Base-by-base conservation (phyloP, 2,113 vertebrate genomes). In the Pelecanus crispus region DNA sequence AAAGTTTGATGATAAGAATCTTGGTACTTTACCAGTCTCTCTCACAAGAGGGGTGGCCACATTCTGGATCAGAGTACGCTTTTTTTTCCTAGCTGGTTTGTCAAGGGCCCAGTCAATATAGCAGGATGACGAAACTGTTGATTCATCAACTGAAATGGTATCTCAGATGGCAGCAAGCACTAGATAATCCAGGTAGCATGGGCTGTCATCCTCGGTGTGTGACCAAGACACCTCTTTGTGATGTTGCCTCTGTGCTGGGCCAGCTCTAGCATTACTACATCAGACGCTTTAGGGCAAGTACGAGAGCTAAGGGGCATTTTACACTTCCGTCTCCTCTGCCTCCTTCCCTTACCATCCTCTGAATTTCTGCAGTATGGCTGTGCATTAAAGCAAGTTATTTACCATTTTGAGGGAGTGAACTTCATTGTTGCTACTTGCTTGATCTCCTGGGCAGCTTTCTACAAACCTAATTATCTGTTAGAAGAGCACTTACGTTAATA, bases 41-140 rank as follows among this genome's bases (percentile, higher is more conserved):
- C 70, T 68, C 42, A 29, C 2, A 3, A 21, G 73, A 81, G 20
- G 28, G 7, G 13, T 14, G 52, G 38, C 47, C 38, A 18, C 0
- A 0, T 38, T 72, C 32, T 68, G 40, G 15, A 63, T 40, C 32
- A 18, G 0, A 12, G 61, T n/a, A 29, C 4, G 3, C 20, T 22
- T 31, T 55, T 55, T 77, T 50, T 45, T 31, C 81, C 32, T 20
- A 56, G 31, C 1, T 77, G 53, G 21, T 40, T 89, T 61, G 45
- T 73, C 75, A n/a, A 47, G 62, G 71, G 20, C 58, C 47, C 47
- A n/a, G 66, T 25, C 52, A 45, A 13, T 10, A 58, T 5, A 77
- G 63, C 28, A 67, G 45, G 63, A 74, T 9, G 45, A 67, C 36
- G 45, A 42, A 84, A 82, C 21, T 34, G 31, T 59, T 63, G 47